Conservation (phyloP, 2,888 invertebrate genomes). For the Melieria omissa region DNA sequence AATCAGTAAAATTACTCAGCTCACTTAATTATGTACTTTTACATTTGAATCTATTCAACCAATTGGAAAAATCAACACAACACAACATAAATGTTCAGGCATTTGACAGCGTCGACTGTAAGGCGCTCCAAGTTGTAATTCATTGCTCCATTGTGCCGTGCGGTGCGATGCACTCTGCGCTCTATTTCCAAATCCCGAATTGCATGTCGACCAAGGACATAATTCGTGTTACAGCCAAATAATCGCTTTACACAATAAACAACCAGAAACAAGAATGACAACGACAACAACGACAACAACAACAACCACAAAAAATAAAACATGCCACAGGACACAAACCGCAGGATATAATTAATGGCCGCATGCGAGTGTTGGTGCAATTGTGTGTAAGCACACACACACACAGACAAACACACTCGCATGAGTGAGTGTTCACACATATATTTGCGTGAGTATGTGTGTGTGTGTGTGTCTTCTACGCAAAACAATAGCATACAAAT, state of each 20-base stretch:
- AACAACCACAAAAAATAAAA: constrained; percentile 22
- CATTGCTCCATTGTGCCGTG: too few species aligned
- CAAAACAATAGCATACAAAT: constrained; percentile 26
- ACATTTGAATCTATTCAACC: too few species aligned
- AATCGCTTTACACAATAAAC: constrained; percentile 10
- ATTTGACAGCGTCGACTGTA: too few species aligned
- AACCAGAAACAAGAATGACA: constrained; percentile 34
- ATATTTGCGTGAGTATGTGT: constrained; percentile 7
- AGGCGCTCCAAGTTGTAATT: too few species aligned
- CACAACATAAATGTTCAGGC: too few species aligned
- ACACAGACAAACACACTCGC: neutral
- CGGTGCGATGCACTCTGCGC: too few species aligned
- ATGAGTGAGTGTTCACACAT: neutral
- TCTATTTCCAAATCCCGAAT: too few species aligned
- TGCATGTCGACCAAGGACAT: too few species aligned
- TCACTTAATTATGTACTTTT: too few species aligned
- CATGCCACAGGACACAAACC: constrained; percentile 37
- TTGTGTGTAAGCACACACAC: neutral
- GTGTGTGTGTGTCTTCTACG: constrained; percentile 2
- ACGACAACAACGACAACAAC: constrained; percentile 24
- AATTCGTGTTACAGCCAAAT: neutral
- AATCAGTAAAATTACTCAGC: too few species aligned
- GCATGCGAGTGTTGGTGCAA: constrained; percentile 10
- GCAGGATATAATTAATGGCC: constrained; percentile 35
- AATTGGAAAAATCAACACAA: too few species aligned